A percentile compares a stretch with the other conserved stretches of the same genome.
Evolutionary conservation across 2,888 invertebrate species (phyloP).

Genomic region (Diarsia brunnea): DNA sequence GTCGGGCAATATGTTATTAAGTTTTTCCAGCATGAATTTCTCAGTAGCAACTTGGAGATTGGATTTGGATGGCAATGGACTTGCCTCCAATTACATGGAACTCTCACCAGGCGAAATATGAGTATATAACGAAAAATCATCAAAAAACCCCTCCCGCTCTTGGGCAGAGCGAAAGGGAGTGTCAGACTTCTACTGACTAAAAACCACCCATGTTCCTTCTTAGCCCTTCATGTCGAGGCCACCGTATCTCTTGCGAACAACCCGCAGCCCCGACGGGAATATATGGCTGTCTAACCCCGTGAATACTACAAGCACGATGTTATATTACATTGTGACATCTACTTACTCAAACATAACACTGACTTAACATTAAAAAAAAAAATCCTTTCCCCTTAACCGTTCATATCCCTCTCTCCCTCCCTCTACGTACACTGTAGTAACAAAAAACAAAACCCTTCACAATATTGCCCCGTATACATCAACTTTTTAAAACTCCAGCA

Average conservation of each 20-base stretch:
- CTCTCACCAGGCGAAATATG: background rate
- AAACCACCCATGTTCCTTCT: too few species aligned
- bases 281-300: background rate
- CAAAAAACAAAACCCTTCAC: conserved; percentile 21
- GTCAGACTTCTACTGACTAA: too few species aligned
- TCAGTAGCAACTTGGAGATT: background rate
- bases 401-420: too few species aligned
- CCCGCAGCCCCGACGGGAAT: too few species aligned
- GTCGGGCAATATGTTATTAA: background rate
- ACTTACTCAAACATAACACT: background rate
- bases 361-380: background rate
- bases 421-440: conserved; percentile 9
- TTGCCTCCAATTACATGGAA: background rate
- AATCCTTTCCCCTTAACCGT: too few species aligned
- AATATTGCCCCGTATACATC: conserved; percentile 8
- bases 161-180: too few species aligned
- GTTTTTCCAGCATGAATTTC: background rate
- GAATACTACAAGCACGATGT: background rate
- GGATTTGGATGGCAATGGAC: background rate
- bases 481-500: conserved; percentile 46
- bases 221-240: too few species aligned
- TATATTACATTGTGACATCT: background rate
- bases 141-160: too few species aligned
- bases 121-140: too few species aligned
- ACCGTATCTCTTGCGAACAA: too few species aligned